phyloP scores from a whole-genome alignment of 2,888 invertebrate genomes.

The Stomorhina lunata region DNA sequence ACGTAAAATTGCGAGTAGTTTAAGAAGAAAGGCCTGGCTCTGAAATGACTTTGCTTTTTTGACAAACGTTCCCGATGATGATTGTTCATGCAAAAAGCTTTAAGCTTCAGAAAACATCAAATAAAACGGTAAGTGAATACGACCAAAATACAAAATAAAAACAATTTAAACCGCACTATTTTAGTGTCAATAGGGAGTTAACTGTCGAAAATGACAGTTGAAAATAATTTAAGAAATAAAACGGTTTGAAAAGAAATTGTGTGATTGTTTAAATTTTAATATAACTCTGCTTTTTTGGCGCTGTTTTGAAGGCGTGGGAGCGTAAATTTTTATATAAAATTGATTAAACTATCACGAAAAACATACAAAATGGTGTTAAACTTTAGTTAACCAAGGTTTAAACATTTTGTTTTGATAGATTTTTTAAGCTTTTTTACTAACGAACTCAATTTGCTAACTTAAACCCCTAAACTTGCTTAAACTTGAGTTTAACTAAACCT shows the following conservation, averaged over 20 bases:
- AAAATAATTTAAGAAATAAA: constrained; percentile 48
- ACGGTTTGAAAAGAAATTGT: constrained; percentile 21
- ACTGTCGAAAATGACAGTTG: constrained; percentile 75
- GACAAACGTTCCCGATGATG: constrained; percentile 27
- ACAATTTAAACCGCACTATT: constrained; percentile 28
- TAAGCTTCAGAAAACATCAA: constrained; percentile 12
- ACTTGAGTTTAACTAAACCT: too few relatives aligned
- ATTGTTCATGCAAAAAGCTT: constrained; percentile 58
- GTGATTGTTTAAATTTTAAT: constrained; percentile 8
- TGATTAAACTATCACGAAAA: not conserved
- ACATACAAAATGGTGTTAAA: too few relatives aligned
- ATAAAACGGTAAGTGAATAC: constrained; percentile 53
- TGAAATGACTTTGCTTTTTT: too few relatives aligned
- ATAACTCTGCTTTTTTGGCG: not conserved
- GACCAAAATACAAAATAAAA: constrained; percentile 23
- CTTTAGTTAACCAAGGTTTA: constrained; percentile 4
- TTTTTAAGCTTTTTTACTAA: too few relatives aligned
- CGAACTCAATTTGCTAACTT: too few relatives aligned
- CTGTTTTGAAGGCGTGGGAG: constrained; percentile 36
- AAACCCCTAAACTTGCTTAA: too few relatives aligned
- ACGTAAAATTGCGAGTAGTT: constrained; percentile 10
- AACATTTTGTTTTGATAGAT: too few relatives aligned
- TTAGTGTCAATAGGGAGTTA: constrained; percentile 70
- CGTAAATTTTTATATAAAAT: constrained; percentile 22
- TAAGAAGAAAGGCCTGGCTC: too few relatives aligned